These are phyloP conservation scores for Drosophila gaucha DNA, from an alignment of 2,888 invertebrate species.

Conservation along the genomic window DNA sequence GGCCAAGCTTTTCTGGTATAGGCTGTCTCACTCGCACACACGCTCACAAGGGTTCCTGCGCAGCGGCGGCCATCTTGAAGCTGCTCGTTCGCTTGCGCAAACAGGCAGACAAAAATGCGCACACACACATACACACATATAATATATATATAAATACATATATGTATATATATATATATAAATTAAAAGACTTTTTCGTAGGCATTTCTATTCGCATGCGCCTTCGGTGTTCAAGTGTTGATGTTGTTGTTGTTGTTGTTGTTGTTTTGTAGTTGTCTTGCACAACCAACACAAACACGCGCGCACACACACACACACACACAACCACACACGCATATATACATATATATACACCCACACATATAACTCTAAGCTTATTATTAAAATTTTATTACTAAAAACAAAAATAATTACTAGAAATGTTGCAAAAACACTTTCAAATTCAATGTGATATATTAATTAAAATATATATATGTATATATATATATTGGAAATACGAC, in stretches of 20 bases:
- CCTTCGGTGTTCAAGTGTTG: slow-evolving; percentile 69
- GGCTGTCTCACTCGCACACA: slow-evolving; percentile 28
- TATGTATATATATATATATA: slow-evolving; percentile 16
- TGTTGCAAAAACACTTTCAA: slow-evolving; percentile 77
- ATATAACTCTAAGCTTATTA: slow-evolving; percentile 59
- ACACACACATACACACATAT: slow-evolving; percentile 11
- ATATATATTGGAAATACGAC: slow-evolving; percentile 18
- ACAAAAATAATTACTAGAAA: slow-evolving; percentile 65
- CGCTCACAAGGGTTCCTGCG: slow-evolving; percentile 58
- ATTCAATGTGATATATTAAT: slow-evolving; percentile 77
- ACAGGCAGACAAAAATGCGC: slow-evolving; percentile 28
- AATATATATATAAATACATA: slow-evolving; percentile 10
- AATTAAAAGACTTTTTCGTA: slow-evolving; percentile 81
- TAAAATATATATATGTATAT: slow-evolving; percentile 47
- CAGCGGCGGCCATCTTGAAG: slow-evolving; percentile 74
- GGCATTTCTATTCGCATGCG: slow-evolving; percentile 74
- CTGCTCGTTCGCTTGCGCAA: slow-evolving; percentile 59
- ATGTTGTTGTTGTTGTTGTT: slow-evolving; percentile 41
- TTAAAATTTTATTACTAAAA: slow-evolving; percentile 53
- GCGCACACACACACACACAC: slow-evolving; percentile 28
- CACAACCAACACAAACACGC: slow-evolving; percentile 48
- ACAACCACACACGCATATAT: slow-evolving; percentile 6
- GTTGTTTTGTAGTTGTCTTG: slow-evolving; percentile 50
- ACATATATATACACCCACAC: slow-evolving; percentile 25
- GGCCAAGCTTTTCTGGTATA: slow-evolving; percentile 84